Conservation (phyloP, 2,113 vertebrate genomes). For the Gambusia affinis region DNA sequence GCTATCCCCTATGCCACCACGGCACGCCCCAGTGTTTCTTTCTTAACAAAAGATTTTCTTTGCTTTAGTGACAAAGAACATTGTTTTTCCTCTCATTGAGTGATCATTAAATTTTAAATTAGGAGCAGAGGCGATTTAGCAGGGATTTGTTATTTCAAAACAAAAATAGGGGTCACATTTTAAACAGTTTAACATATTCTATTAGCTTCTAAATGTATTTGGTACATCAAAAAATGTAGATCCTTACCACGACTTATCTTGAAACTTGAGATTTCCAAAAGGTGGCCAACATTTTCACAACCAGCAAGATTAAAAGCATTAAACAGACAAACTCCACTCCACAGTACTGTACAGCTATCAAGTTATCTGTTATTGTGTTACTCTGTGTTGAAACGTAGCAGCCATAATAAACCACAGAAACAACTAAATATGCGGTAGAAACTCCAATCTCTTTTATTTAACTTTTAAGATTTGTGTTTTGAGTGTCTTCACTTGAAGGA, state of each 20-base stretch:
- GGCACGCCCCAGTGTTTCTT: no score
- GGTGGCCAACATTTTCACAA: neutral
- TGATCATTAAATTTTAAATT: no score
- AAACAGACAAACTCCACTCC: neutral
- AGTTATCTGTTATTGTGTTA: neutral
- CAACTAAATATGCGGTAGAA: neutral
- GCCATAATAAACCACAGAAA: neutral
- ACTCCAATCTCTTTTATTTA: neutral
- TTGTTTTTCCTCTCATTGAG: neutral
- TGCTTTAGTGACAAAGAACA: neutral
- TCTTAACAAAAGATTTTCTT: neutral
- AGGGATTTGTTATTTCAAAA: no score
- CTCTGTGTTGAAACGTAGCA: neutral
- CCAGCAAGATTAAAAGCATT: neutral
- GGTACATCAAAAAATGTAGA: no score
- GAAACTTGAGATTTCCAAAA: neutral
- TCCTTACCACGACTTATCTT: no score
- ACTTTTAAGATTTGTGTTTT: no score
- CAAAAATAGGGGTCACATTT: neutral
- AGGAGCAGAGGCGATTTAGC: no score
- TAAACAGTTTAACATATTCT: neutral
- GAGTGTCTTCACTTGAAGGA: neutral
- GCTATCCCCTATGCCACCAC: no score
- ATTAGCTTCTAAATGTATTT: neutral
- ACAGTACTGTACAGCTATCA: neutral